Evolutionary conservation across 2,113 vertebrate genomes (phyloP).

Genomic region (Candoia aspera): DNA sequence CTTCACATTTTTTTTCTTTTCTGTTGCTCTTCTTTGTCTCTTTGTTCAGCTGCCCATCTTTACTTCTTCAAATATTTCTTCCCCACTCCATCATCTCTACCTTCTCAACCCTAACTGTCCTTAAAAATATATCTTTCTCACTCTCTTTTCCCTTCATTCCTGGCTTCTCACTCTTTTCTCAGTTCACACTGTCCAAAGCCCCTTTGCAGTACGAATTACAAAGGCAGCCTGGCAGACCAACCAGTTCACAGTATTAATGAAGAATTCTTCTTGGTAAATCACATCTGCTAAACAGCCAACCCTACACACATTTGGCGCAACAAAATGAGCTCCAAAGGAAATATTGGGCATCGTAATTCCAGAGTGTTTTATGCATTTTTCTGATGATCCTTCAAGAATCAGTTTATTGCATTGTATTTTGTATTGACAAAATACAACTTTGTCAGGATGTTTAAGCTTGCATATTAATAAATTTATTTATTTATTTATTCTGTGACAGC

Average conservation of each 20-base stretch:
- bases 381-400: not conserved
- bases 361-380: not conserved
- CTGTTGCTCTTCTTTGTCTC: not conserved
- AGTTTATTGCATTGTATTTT: not conserved
- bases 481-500: not conserved
- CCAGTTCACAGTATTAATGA: not conserved
- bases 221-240: too few relatives aligned
- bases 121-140: not conserved
- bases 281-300: not conserved
- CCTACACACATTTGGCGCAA: not conserved
- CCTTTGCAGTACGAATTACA: not conserved
- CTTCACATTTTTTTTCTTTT: not conserved
- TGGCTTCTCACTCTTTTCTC: not conserved
- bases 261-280: not conserved
- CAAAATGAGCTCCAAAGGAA: constrained; percentile 5
- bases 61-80: not conserved
- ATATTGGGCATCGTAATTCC: not conserved
- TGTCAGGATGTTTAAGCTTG: not conserved
- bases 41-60: not conserved
- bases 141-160: not conserved
- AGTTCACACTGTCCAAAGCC: not conserved
- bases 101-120: not conserved
- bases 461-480: not conserved
- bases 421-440: too few relatives aligned
- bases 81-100: not conserved